Evolutionary conservation across 1,140 invertebrate species (phyloP), one percentile per base, ranked within the genome.

Genomic region (Eurosta solidaginis): DNA sequence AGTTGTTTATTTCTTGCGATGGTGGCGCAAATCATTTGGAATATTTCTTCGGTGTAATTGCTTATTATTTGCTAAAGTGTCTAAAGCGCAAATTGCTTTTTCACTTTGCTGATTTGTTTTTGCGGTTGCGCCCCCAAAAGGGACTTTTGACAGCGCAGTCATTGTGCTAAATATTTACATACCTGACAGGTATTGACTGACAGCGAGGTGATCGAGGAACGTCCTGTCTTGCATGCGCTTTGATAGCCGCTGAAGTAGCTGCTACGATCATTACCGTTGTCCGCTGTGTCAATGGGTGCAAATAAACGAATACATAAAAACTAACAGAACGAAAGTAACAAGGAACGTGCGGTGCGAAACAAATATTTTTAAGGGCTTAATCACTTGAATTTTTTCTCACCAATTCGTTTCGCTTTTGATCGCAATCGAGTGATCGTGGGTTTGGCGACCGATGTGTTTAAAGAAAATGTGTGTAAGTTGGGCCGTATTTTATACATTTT

Each of bases 81-180:
- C 33, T 36, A 68, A 68, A 68, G 59, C 40, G 59, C 59, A 68
- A 68, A 68, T 68, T 68, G 59, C 59, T 68, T 68, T 68, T 68
- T 68, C 59, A 68, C 59, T 68, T 68, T 68, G 59, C 59, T 68
- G 59, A 68, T 68, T 68, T 68, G 59, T 68, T 68, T 68, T 40
- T 68, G 59, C 59, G 59, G 59, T 68, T 68, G 59, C 59, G 59
- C 59, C 33, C 33, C 33, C 59, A 40, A 68, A n/a, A 68, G 59
- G 33, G 33, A 68, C 36, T 42, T 40, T 3, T 9, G 27, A 68
- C 29, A n/a, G 1, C 29, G 7, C 54, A 29, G n/a, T 33, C 25
- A 3, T 29, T 14, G n/a, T n/a, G n/a, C n/a, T n/a, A n/a, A n/a
- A n/a, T n/a, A 52, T 25, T 27, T 22, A 52, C 49, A 52, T 52